These are phyloP conservation scores for Cinara cedri DNA, from an alignment of 2,888 invertebrate species.

Conservation along the genomic window DNA sequence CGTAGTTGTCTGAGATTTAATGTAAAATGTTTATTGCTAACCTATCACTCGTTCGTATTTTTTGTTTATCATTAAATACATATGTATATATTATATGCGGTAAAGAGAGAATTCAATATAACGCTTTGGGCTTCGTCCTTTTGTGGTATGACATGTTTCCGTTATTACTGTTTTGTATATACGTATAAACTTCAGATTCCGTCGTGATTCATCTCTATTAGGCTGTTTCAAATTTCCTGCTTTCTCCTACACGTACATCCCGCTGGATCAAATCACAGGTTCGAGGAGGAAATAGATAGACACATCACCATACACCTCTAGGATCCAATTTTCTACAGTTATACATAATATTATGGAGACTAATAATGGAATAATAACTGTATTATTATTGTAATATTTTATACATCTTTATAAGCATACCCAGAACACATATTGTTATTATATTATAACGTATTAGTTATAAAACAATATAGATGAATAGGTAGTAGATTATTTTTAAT, in stretches of 20 bases:
- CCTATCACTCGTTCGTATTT: not conserved
- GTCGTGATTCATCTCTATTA: conserved; percentile 14
- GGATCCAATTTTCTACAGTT: not conserved
- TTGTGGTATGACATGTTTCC: conserved; percentile 49
- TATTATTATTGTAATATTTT: not conserved
- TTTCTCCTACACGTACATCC: conserved; percentile 31
- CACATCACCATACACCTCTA: not conserved
- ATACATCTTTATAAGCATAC: not conserved
- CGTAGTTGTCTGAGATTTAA: not conserved
- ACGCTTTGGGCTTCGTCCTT: conserved; percentile 12
- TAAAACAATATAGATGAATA: no score
- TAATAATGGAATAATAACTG: not conserved
- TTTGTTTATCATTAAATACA: not conserved
- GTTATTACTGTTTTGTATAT: conserved; percentile 16
- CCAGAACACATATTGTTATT: not conserved
- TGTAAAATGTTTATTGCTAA: conserved; percentile 3
- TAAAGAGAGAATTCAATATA: conserved; percentile 33
- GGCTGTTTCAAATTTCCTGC: conserved; percentile 49
- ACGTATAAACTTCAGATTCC: conserved; percentile 34
- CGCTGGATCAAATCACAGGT: conserved; percentile 15
- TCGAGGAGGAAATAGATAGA: conserved; percentile 12
- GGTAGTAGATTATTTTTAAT: no score
- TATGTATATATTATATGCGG: not conserved
- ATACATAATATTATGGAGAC: conserved; percentile 3
- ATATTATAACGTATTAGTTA: no score